Percentiles rank a stretch among this genome's conserved stretches.
Conservation (phyloP, 2,113 vertebrate species). For the Tachycineta bicolor region DNA sequence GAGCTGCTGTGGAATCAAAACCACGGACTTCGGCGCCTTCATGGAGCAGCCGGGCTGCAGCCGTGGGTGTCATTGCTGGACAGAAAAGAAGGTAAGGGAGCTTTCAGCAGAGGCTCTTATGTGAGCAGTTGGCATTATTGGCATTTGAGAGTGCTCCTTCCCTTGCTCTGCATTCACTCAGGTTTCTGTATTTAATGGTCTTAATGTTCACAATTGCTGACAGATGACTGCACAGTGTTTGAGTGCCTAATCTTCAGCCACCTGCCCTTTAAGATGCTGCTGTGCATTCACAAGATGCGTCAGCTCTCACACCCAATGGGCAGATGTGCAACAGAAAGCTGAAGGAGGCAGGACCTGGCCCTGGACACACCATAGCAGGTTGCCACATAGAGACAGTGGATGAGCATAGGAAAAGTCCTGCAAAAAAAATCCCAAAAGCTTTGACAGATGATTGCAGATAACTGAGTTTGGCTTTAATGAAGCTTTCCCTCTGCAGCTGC, state of each 20-base stretch:
- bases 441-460: background rate
- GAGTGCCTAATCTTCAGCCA: background rate
- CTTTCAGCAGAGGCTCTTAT: fast-evolving
- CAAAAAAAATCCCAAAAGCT: background rate
- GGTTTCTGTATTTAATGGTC: background rate
- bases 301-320: background rate
- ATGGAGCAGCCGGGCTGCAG: conserved; percentile 92
- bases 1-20: conserved; percentile 93
- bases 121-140: background rate
- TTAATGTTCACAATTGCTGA: background rate
- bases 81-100: conserved; percentile 77
- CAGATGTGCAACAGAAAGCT: background rate
- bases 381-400: background rate
- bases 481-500: background rate
- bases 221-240: background rate
- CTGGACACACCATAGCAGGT: background rate
- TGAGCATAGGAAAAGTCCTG: background rate
- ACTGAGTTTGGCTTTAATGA: background rate
- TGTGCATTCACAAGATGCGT: background rate
- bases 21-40: conserved; percentile 89
- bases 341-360: background rate
- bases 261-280: background rate
- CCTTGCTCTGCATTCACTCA: background rate
- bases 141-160: background rate
- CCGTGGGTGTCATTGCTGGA: conserved; percentile 86